phyloP scores from a whole-genome alignment of 2,797 vertebrate genomes.

The Sebastes aleutianus region DNA sequence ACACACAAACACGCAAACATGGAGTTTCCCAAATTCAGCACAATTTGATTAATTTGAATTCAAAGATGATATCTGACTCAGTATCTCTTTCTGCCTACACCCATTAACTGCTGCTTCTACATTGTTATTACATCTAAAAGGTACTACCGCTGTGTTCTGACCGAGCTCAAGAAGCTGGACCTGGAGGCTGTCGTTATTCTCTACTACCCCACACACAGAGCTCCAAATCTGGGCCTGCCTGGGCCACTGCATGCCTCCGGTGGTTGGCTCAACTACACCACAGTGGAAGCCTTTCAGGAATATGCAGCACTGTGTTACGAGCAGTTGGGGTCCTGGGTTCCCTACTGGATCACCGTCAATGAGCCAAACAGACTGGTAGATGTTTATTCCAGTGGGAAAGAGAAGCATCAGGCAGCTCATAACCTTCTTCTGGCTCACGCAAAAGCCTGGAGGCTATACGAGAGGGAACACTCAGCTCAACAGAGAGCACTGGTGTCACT shows the following conservation, averaged over 20 bases:
- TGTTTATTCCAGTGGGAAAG: constrained; percentile 77
- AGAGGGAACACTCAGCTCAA: constrained; percentile 70
- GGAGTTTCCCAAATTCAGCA: neutral
- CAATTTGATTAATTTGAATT: neutral
- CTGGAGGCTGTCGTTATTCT: constrained; percentile 86
- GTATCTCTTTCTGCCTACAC: neutral
- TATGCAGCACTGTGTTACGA: constrained; percentile 90
- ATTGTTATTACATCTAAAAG: constrained; percentile 41
- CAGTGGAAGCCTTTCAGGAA: constrained; percentile 84
- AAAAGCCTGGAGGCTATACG: constrained; percentile 87
- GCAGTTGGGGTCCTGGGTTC: constrained; percentile 88
- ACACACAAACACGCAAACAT: constrained; percentile 8
- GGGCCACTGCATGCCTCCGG: constrained; percentile 80
- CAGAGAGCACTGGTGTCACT: constrained; percentile 87
- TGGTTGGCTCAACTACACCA: constrained; percentile 89
- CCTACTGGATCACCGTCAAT: constrained; percentile 94
- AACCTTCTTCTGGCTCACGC: constrained; percentile 91
- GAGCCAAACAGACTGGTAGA: constrained; percentile 92
- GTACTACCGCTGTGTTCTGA: constrained; percentile 91
- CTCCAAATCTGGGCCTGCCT: constrained; percentile 85
- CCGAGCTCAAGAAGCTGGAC: constrained; percentile 83
- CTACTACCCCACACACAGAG: constrained; percentile 87
- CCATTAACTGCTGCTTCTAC: neutral
- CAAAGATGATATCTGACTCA: neutral
- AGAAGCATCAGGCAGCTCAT: constrained; percentile 85